Evolutionary conservation across 2,888 invertebrate genomes (phyloP).

Genomic region (Nomada fucata): DNA sequence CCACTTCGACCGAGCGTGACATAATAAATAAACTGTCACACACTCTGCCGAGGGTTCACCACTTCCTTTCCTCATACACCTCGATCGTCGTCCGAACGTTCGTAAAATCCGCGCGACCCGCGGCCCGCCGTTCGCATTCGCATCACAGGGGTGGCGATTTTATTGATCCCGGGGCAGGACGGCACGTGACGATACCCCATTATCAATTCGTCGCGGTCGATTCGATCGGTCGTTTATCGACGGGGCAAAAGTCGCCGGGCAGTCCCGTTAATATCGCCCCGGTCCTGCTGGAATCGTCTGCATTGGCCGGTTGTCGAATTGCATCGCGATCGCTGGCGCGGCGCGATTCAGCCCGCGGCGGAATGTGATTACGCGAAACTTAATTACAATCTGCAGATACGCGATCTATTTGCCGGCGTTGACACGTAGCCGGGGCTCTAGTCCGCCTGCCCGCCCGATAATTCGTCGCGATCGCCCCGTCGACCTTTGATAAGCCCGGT

Average conservation of each 20-base stretch:
- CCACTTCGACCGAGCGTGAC: too few relatives aligned
- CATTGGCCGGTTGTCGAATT: slow-evolving; percentile 14
- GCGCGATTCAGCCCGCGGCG: slow-evolving; percentile 37
- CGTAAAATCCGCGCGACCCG: background rate
- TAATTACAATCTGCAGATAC: slow-evolving; percentile 62
- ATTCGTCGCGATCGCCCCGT: slow-evolving; percentile 23
- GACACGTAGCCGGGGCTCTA: slow-evolving; percentile 21
- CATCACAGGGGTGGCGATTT: slow-evolving; percentile 1
- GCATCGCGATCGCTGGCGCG: slow-evolving; percentile 34
- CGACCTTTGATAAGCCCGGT: background rate
- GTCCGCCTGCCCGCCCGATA: slow-evolving; percentile 25
- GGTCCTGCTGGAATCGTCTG: slow-evolving; percentile 9
- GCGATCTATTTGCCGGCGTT: slow-evolving; percentile 47
- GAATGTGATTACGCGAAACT: slow-evolving; percentile 62
- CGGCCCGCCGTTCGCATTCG: background rate
- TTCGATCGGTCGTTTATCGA: slow-evolving; percentile 27
- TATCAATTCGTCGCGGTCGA: slow-evolving; percentile 35
- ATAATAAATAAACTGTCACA: too few relatives aligned
- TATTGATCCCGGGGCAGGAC: slow-evolving; percentile 19
- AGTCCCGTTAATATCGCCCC: slow-evolving; percentile 32
- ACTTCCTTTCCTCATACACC: too few relatives aligned
- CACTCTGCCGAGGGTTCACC: too few relatives aligned
- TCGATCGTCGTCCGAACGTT: background rate
- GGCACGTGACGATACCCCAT: slow-evolving; percentile 25
- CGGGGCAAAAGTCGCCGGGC: slow-evolving; percentile 15